A percentile compares a stretch with the other conserved stretches of the same genome.
These are phyloP conservation scores for Parnassius orleans DNA, from an alignment of 2,888 invertebrate species.

Conservation along the genomic window DNA sequence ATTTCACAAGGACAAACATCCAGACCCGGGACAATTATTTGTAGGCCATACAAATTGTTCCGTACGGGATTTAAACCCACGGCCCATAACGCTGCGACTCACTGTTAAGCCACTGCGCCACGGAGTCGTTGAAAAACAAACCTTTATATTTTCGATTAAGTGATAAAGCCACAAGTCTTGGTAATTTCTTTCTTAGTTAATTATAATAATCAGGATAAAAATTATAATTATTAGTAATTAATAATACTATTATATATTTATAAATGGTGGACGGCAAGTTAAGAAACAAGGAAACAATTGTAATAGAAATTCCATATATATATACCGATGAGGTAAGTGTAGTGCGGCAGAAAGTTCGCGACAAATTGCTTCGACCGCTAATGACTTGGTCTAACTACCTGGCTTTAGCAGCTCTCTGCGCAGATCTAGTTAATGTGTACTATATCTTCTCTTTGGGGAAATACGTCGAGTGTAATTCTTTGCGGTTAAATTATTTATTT, in stretches of 20 bases:
- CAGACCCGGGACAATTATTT: too few species aligned
- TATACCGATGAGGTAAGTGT: conserved; percentile 19
- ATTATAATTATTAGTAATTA: too few species aligned
- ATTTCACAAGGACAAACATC: too few species aligned
- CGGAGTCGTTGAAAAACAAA: too few species aligned
- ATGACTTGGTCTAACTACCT: conserved; percentile 48
- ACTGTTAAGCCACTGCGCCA: too few species aligned
- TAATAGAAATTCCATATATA: conserved; percentile 15
- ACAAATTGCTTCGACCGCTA: conserved; percentile 53
- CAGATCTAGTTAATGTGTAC: conserved; percentile 27
- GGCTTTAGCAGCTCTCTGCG: conserved; percentile 23
- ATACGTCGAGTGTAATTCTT: conserved; percentile 20
- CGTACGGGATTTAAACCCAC: too few species aligned
- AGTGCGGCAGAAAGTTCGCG: conserved; percentile 40
- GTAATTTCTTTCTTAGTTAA: too few species aligned
- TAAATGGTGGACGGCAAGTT: conserved; percentile 1
- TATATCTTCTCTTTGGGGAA: conserved; percentile 22
- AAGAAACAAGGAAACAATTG: conserved; percentile 24
- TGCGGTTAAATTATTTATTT: conserved; percentile 16
- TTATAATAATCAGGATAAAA: too few species aligned
- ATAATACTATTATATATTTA: conserved; percentile 5
- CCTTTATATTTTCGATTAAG: too few species aligned
- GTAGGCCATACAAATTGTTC: too few species aligned
- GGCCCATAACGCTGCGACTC: too few species aligned
- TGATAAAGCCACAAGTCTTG: too few species aligned